Evolutionary conservation across 2,888 invertebrate genomes (phyloP).

Genomic region (Trissonchulus sp.): DNA sequence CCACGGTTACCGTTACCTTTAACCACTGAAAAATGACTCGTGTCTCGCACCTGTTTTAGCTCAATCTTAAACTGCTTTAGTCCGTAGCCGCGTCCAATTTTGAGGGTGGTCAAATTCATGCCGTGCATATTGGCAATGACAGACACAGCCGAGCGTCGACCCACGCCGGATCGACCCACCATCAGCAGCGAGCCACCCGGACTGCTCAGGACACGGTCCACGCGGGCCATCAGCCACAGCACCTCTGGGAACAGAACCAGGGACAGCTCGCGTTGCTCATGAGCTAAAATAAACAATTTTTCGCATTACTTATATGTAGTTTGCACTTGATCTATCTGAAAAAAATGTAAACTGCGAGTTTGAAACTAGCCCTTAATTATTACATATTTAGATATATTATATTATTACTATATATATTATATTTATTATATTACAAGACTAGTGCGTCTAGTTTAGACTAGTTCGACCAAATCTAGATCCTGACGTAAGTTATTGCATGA

Average conservation of each 20-base stretch:
- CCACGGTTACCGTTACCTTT: too few relatives aligned
- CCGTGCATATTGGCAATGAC: conserved; percentile 68
- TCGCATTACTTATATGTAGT: not conserved
- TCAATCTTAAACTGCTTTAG: conserved; percentile 68
- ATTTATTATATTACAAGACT: too few relatives aligned
- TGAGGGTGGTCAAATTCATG: conserved; percentile 60
- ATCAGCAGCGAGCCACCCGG: conserved; percentile 65
- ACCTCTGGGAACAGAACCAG: conserved; percentile 65
- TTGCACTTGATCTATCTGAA: conserved; percentile 21
- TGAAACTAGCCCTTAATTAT: too few relatives aligned
- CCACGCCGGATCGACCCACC: conserved; percentile 71
- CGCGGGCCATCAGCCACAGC: conserved; percentile 62
- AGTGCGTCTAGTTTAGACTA: too few relatives aligned
- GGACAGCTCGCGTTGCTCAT: conserved; percentile 63
- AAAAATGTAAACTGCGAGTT: not conserved
- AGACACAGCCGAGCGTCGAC: conserved; percentile 70
- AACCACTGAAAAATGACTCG: too few relatives aligned
- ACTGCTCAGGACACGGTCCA: conserved; percentile 63
- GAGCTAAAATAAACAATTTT: conserved; percentile 59
- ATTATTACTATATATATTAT: too few relatives aligned
- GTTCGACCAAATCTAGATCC: too few relatives aligned
- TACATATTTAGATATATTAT: too few relatives aligned
- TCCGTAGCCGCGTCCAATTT: conserved; percentile 60
- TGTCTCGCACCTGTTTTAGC: conserved; percentile 69
- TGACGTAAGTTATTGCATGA: too few relatives aligned